These are phyloP conservation scores for Cephalophus harveyi DNA, from an alignment of 2,113 vertebrate genomes.

Conservation along the genomic window DNA sequence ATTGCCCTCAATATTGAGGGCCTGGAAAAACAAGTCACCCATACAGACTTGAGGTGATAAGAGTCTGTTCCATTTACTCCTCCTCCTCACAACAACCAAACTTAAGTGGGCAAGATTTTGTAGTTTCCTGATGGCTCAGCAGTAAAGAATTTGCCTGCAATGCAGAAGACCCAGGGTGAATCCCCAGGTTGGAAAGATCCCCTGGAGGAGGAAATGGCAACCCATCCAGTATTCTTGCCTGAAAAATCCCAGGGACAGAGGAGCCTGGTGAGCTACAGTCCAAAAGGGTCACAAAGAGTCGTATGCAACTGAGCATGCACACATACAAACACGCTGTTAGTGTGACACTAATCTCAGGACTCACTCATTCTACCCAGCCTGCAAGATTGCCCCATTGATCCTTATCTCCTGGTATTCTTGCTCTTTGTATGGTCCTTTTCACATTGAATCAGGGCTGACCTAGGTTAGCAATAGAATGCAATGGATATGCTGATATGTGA, in stretches of 20 bases:
- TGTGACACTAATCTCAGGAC: not conserved
- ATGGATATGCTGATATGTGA: not conserved
- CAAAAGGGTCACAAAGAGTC: not conserved
- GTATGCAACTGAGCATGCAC: rapidly evolving
- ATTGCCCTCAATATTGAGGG: not conserved
- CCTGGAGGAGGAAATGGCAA: not conserved
- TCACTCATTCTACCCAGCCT: not conserved
- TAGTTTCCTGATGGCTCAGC: not conserved
- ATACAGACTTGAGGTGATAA: not conserved
- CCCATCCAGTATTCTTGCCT: not conserved
- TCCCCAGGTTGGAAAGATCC: not conserved
- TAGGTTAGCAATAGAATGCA: not conserved
- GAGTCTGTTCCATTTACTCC: not conserved
- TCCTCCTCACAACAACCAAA: not conserved
- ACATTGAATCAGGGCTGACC: not conserved
- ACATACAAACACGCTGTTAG: not conserved
- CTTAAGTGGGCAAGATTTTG: not conserved
- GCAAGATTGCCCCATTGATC: not conserved
- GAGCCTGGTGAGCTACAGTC: not conserved
- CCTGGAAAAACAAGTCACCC: not conserved
- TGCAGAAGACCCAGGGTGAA: not conserved
- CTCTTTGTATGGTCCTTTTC: not conserved
- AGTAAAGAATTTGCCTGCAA: not conserved
- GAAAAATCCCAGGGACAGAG: not conserved
- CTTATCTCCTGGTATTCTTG: not conserved